phyloP scores from a whole-genome alignment of 2,888 invertebrate species.

The Thereva unica region DNA sequence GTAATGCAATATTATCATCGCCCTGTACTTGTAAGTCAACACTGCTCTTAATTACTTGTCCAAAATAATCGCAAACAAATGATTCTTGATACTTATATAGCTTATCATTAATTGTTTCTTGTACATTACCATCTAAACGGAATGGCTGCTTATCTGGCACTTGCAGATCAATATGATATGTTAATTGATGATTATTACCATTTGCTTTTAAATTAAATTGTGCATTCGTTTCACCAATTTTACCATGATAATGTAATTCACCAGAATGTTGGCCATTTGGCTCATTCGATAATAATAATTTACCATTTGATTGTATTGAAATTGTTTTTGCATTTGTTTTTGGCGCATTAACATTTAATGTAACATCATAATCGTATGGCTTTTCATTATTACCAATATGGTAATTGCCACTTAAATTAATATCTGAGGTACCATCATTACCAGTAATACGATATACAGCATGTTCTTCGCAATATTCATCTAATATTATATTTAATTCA shows the following conservation, averaged over 20 bases:
- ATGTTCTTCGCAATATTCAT: constrained; percentile 48
- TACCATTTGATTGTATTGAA: constrained; percentile 53
- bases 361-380: constrained; percentile 60
- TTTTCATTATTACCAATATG: constrained; percentile 53
- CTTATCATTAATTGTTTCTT: constrained; percentile 47
- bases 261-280: constrained; percentile 43
- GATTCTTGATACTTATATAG: constrained; percentile 45
- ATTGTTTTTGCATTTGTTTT: constrained; percentile 61
- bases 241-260: constrained; percentile 46
- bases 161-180: constrained; percentile 42
- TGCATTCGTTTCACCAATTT: constrained; percentile 43
- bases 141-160: constrained; percentile 45
- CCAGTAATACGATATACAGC: constrained; percentile 58
- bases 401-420: constrained; percentile 59
- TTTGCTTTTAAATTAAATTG: constrained; percentile 45
- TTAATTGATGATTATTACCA: constrained; percentile 48
- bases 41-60: constrained; percentile 56
- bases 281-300: constrained; percentile 49
- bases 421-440: constrained; percentile 57
- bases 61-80: constrained; percentile 50
- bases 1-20: constrained; percentile 57
- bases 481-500: constrained; percentile 49
- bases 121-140: constrained; percentile 49
- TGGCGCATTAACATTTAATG: constrained; percentile 61
- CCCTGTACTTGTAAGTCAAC: constrained; percentile 50